Evolutionary conservation across 2,113 vertebrate genomes (phyloP).

Genomic region (Gavialis gangeticus): DNA sequence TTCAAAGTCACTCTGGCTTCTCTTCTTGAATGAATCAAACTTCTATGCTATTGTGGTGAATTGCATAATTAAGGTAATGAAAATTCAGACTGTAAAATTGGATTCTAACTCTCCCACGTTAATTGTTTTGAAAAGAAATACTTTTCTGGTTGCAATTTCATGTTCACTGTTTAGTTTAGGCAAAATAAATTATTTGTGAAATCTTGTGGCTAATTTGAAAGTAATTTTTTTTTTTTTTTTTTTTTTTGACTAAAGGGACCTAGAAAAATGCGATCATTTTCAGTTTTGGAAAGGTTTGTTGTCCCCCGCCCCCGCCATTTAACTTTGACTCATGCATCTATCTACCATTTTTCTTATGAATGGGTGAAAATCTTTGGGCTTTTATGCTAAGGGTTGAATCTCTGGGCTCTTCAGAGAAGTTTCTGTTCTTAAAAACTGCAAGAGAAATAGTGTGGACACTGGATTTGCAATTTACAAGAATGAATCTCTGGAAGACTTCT

Average conservation of each 20-base stretch:
- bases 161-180: background rate
- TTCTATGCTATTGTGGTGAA: background rate
- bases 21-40: background rate
- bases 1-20: background rate
- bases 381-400: background rate
- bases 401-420: background rate
- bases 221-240: background rate
- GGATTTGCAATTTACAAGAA: background rate
- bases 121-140: background rate
- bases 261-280: background rate
- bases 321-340: background rate
- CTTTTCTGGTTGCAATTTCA: background rate
- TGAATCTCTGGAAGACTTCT: background rate
- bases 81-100: background rate
- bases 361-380: background rate
- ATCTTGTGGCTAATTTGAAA: background rate
- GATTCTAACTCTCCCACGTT: background rate
- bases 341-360: background rate
- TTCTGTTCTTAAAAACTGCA: background rate
- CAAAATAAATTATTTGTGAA: background rate
- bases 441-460: background rate
- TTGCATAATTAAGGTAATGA: background rate
- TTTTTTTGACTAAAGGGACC: background rate
- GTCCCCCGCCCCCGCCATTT: background rate
- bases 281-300: background rate